These are phyloP conservation scores for Tonatia bakeri DNA, from an alignment of 2,113 vertebrate genomes.

Conservation along the genomic window DNA sequence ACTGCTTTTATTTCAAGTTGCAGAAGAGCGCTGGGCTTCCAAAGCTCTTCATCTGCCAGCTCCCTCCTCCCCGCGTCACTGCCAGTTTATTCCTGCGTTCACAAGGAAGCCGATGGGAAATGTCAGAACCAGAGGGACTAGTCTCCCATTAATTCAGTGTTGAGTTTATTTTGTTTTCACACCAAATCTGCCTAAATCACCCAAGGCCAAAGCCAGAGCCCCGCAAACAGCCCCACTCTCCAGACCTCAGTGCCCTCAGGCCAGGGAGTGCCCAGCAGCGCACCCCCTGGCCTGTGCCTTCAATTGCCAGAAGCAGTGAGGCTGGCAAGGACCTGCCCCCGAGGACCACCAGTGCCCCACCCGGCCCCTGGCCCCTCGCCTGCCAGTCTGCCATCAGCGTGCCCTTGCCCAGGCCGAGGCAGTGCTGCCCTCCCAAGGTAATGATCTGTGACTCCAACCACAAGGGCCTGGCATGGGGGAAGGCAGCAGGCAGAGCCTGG, in stretches of 20 bases:
- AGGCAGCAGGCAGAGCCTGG: neutral
- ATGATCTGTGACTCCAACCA: neutral
- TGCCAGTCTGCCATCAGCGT: fast-evolving
- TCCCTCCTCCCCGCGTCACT: too few relatives aligned
- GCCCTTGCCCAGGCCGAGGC: neutral
- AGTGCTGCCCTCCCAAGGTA: fast-evolving
- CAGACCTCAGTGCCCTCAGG: fast-evolving
- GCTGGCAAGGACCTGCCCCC: fast-evolving
- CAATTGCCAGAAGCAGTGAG: neutral
- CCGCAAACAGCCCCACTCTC: neutral
- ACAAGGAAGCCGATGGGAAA: neutral
- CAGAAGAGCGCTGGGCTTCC: neutral
- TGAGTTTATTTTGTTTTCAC: neutral
- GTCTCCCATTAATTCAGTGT: neutral
- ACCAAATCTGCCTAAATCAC: neutral
- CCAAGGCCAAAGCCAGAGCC: neutral
- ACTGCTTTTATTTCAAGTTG: neutral
- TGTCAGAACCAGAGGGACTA: neutral
- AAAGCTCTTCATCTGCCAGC: neutral
- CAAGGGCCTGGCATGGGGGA: neutral
- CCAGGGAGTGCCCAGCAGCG: neutral
- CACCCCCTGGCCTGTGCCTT: neutral
- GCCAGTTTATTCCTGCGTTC: neutral
- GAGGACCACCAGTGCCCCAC: fast-evolving
- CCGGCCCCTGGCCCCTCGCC: fast-evolving